Evolutionary conservation across 2,888 invertebrate species (phyloP), one percentile per base, ranked within the genome.

Genomic region (Blomia tropicalis): DNA sequence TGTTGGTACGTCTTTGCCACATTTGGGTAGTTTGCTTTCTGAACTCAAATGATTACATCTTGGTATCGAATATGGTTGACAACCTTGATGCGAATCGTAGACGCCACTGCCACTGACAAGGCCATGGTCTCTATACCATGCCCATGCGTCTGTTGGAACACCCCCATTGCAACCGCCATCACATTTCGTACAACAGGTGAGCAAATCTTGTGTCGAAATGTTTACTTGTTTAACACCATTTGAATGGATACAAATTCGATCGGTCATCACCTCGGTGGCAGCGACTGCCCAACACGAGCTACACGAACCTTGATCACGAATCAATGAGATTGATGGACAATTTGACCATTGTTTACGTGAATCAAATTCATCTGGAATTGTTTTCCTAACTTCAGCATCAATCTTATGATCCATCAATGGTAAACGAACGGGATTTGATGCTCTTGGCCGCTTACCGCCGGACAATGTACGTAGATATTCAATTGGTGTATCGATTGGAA

Each of bases 31-130:
- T 58, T 81, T 79, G n/a, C n/a, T n/a, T 1, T 90, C 90, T 61
- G 83, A 83, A 0, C 84, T 82, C 73, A 92, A 91, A 73, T 92
- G 92, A 72, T 91, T 90, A 73, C 92, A 92, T 0, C 88, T 85
- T 7, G 80, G 76, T 67, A 92, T 84, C 70, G 81, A 81, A 72
- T 92, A 92, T 0, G 91, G 90, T 68, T 81, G 80, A 75, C 93
- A 93, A 14, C 92, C 91, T 78, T 76, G 81, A 41, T 79, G 77
- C 0, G 84, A 83, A 67, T 81, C 81, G 72, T 81, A 90, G 66
- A 81, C 78, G 1, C 91, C 90, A n/a, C n/a, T n/a, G 51, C 93
- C 92, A 58, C 87, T 87, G 0, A 92, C 92, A 59, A 93, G 77
- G 2, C 92, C 92, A 58, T 80, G 80, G 64, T 80, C 78, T 30